These are phyloP conservation scores for Leucoma salicis DNA, from an alignment of 2,888 invertebrate genomes.

Conservation along the genomic window DNA sequence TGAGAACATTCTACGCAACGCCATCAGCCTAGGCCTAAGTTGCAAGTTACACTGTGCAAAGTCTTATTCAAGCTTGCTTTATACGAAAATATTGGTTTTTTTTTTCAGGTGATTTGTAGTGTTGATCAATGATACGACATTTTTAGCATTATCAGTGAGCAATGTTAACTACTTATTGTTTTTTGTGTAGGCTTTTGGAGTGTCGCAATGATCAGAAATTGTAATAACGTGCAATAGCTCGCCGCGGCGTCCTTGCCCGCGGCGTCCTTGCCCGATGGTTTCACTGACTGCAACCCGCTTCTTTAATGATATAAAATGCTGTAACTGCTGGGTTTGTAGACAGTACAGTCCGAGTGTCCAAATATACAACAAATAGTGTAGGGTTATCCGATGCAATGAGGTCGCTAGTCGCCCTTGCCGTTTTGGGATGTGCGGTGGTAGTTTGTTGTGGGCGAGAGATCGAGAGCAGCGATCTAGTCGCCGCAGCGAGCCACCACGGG, in stretches of 20 bases:
- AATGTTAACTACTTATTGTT: slow-evolving; percentile 1
- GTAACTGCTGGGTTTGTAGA: slow-evolving; percentile 50
- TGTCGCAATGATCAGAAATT: slow-evolving; percentile 60
- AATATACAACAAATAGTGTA: slow-evolving; percentile 55
- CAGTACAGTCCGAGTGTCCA: slow-evolving; percentile 67
- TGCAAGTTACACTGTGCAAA: no score
- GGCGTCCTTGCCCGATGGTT: slow-evolving; percentile 76
- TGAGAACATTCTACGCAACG: no score
- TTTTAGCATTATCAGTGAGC: not conserved
- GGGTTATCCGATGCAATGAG: slow-evolving; percentile 52
- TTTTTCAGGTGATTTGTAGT: no score
- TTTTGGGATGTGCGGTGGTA: slow-evolving; percentile 60
- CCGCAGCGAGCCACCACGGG: slow-evolving; percentile 75
- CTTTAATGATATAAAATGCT: slow-evolving; percentile 74
- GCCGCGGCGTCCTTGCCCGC: slow-evolving; percentile 37
- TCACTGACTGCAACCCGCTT: slow-evolving; percentile 71
- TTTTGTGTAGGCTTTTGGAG: slow-evolving; percentile 41
- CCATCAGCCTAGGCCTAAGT: no score
- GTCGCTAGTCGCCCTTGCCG: slow-evolving; percentile 70
- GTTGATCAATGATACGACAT: no score
- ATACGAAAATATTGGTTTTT: no score
- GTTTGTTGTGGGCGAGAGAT: slow-evolving; percentile 64
- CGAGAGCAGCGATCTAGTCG: slow-evolving; percentile 67
- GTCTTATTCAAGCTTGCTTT: no score
- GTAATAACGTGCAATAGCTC: slow-evolving; percentile 59